Conservation (phyloP, 1,140 invertebrate species). For the Araneus ventricosus region DNA sequence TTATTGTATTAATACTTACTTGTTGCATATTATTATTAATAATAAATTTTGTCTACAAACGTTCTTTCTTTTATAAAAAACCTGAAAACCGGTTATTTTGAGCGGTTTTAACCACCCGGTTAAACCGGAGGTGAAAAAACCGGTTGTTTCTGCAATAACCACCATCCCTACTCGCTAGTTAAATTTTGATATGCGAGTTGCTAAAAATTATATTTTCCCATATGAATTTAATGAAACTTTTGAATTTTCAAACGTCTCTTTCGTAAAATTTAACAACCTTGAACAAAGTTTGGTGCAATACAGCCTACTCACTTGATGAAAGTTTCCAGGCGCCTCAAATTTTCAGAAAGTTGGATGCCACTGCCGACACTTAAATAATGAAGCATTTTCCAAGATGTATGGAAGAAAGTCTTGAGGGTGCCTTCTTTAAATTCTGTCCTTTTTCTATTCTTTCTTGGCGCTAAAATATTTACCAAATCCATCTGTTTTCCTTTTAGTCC, state of each 20-base stretch:
- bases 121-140: too few relatives aligned
- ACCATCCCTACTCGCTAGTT: too few relatives aligned
- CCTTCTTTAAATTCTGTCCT: background rate
- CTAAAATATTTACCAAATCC: background rate
- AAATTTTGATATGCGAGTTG: too few relatives aligned
- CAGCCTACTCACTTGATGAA: background rate
- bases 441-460: background rate
- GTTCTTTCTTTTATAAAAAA: too few relatives aligned
- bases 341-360: background rate
- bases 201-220: too few relatives aligned
- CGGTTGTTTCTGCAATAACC: too few relatives aligned
- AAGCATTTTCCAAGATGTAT: background rate
- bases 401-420: background rate
- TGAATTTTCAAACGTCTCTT: background rate
- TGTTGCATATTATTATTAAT: too few relatives aligned
- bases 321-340: background rate
- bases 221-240: too few relatives aligned
- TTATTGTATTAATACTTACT: too few relatives aligned
- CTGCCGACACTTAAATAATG: background rate
- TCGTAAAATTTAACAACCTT: background rate
- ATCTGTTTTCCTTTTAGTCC: background rate
- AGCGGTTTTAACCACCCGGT: too few relatives aligned
- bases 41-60: too few relatives aligned
- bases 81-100: too few relatives aligned
- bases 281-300: background rate